Conservation (phyloP, 2,797 vertebrate genomes). For the Enteromius treurensis region DNA sequence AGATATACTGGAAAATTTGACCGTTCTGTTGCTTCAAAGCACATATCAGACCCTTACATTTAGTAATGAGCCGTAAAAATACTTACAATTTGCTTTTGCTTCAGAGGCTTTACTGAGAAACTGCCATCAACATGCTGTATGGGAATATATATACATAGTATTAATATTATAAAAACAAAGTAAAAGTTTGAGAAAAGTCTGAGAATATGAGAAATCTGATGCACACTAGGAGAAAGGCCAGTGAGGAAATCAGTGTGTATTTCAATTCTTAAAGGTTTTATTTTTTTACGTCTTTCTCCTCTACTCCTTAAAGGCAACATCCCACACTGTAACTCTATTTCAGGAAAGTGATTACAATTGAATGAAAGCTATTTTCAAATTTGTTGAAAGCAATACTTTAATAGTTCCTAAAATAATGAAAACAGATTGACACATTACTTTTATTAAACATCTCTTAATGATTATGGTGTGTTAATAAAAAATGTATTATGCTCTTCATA, state of each 20-base stretch:
- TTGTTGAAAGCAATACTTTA: neutral
- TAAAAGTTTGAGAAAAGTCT: neutral
- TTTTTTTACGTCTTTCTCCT: neutral
- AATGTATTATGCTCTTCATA: neutral
- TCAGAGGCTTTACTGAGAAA: slow-evolving; percentile 65
- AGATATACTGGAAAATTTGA: neutral
- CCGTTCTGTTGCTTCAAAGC: neutral
- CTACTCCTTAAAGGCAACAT: neutral
- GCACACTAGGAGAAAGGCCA: too few relatives aligned
- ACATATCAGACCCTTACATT: neutral
- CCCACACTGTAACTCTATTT: neutral
- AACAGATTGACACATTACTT: neutral
- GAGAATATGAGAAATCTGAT: neutral
- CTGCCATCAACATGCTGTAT: slow-evolving; percentile 69
- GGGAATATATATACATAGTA: neutral
- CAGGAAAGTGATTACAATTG: neutral
- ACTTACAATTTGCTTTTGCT: slow-evolving; percentile 72
- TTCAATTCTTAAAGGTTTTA: neutral
- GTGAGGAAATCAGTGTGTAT: neutral
- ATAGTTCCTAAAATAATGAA: neutral
- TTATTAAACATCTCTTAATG: neutral
- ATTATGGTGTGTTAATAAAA: too few relatives aligned
- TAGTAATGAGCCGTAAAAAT: neutral
- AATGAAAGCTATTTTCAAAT: neutral
- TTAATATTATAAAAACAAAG: neutral